phyloP scores from a whole-genome alignment of 2,797 vertebrate genomes.

The Lacerta agilis region DNA sequence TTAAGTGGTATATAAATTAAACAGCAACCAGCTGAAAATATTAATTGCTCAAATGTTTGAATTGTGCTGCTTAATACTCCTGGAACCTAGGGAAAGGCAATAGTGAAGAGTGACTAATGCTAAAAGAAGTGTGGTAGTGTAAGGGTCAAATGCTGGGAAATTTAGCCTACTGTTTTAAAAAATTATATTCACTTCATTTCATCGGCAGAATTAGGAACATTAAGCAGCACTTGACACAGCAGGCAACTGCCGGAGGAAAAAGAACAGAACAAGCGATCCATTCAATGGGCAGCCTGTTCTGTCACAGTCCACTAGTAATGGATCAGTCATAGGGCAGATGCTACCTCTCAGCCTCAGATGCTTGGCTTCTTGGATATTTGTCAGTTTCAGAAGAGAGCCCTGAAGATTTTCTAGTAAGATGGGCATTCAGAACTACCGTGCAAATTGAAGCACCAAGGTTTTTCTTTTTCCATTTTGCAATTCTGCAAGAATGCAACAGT shows the following conservation, averaged over 20 bases:
- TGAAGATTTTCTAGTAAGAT: not conserved
- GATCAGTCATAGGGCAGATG: slow-evolving; percentile 44
- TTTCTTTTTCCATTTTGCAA: not conserved
- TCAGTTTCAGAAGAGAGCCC: not conserved
- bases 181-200: slow-evolving; percentile 77
- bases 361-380: accelerated
- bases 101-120: not conserved
- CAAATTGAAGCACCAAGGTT: not conserved
- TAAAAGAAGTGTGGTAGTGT: not conserved
- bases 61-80: not conserved
- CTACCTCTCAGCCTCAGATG: slow-evolving; percentile 58
- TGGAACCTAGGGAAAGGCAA: not conserved
- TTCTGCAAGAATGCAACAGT: not conserved
- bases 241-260: slow-evolving; percentile 51
- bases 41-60: not conserved
- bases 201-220: slow-evolving; percentile 70
- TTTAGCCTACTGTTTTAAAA: slow-evolving; percentile 62
- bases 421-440: accelerated
- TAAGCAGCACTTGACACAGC: slow-evolving; percentile 55
- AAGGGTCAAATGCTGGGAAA: slow-evolving; percentile 13
- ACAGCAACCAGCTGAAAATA: not conserved
- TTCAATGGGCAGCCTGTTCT: slow-evolving; percentile 28
- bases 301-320: not conserved
- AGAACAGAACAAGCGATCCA: slow-evolving; percentile 21
- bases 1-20: no score